Percentiles rank a stretch among this genome's conserved stretches.
phyloP scores from a whole-genome alignment of 2,797 vertebrate species.

The Trachops cirrhosus region DNA sequence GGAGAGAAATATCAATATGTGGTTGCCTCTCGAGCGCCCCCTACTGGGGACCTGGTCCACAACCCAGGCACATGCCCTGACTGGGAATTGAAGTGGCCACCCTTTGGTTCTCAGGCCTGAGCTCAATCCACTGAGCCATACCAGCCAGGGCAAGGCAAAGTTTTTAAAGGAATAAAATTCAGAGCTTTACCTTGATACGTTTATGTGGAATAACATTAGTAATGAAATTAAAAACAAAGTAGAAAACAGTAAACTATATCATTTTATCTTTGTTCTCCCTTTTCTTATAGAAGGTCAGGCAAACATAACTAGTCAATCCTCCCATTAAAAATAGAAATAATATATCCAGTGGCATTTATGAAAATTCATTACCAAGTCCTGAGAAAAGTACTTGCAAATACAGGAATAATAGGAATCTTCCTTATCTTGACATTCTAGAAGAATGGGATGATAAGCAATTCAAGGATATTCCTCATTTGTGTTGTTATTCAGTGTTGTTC shows the following conservation, averaged over 20 bases:
- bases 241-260: neutral
- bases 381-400: neutral
- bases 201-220: neutral
- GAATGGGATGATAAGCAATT: neutral
- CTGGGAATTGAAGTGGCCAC: too few relatives aligned
- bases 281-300: neutral
- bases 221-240: neutral
- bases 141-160: neutral
- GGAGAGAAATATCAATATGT: too few relatives aligned
- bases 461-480: neutral
- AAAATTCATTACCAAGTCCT: neutral
- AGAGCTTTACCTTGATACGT: neutral
- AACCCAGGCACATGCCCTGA: too few relatives aligned
- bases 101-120: too few relatives aligned
- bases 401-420: neutral
- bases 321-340: neutral
- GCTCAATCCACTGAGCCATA: too few relatives aligned
- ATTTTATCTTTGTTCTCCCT: neutral
- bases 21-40: too few relatives aligned
- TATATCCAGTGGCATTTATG: neutral
- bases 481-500: neutral
- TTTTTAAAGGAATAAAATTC: neutral
- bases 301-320: neutral
- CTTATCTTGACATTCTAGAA: neutral
- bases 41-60: too few relatives aligned